A percentile compares a stretch with the other conserved stretches of the same genome.
These are phyloP conservation scores for Mastigias papua DNA, from an alignment of 30 jellyfish, hydroid and myxozoan species.

Conservation along the genomic window DNA sequence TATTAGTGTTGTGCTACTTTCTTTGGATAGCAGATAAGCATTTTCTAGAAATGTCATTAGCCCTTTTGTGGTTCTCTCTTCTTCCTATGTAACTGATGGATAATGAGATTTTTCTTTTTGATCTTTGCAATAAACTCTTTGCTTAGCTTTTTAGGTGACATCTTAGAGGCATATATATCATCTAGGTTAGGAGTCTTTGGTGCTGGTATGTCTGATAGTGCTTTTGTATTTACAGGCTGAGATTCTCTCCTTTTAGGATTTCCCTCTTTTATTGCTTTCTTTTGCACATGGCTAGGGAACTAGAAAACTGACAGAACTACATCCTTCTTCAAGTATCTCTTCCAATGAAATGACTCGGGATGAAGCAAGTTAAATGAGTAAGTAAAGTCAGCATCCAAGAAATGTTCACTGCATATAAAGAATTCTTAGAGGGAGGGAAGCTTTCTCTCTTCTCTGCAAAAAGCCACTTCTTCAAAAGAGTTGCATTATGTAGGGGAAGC, in stretches of 20 bases:
- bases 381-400: background rate
- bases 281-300: background rate
- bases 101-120: background rate
- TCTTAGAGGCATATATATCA: background rate
- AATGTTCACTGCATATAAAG: background rate
- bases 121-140: background rate
- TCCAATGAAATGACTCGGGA: background rate
- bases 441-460: background rate
- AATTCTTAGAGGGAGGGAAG: background rate
- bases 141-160: background rate
- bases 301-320: background rate
- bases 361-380: background rate
- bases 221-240: background rate
- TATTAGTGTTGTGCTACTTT: background rate
- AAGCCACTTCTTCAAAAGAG: background rate
- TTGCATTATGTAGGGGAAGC: background rate
- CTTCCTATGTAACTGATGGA: background rate
- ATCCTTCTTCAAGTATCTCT: background rate
- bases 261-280: background rate
- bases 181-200: background rate
- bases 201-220: background rate
- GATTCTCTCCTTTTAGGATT: background rate
- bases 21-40: background rate
- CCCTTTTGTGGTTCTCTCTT: background rate
- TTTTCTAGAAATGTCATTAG: background rate